Evolutionary conservation across 1,140 invertebrate genomes (phyloP), one percentile per base, ranked within the genome.

Genomic region (Diuraphis noxia): DNA sequence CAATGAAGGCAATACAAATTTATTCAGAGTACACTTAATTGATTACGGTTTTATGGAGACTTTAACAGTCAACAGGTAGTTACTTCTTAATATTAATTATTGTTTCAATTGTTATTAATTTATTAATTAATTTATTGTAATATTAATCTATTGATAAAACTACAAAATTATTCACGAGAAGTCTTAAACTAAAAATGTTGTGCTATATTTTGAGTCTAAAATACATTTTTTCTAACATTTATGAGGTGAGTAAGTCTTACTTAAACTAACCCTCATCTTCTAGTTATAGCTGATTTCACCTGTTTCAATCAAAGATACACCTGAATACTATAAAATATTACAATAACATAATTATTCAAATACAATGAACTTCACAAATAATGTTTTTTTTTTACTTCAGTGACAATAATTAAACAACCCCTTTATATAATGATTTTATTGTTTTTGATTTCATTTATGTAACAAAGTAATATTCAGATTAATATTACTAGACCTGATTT

Each of bases 1-100:
- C 30, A 19, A 82, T 1, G 77, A 82, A 82, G 21, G n/a, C 3
- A 23, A n/a, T 21, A 17, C 10, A 17, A 40, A n/a, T 7, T 38
- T 82, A 13, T 91, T 82, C 21, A 91, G 77, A 82, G 43, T 91
- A 17, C 13, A 49, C 49, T 81, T 46, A 9, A 52, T 91, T 9
- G 89, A 91, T 21, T 91, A 91, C n/a, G 89, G 89, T 49, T 91
- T 82, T 19, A 38, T 25, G 25, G 43, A 82, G 30, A 82, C 5
- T 19, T 34, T 91, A 19, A 52, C 21, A 8, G 10, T 21, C 6
- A 7, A n/a, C 72, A 81, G 43, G 89, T 91, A 91, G 5, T 17
- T 5, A 72, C 56, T 72, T 72, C n/a, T 72, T 46, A 82, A 13
- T 38, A 38, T 40, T 1, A 81, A 8, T 40, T 81, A 40, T 40